Evolutionary conservation across 2,113 vertebrate species (phyloP).

Genomic region (Onychorhynchus coronatus): DNA sequence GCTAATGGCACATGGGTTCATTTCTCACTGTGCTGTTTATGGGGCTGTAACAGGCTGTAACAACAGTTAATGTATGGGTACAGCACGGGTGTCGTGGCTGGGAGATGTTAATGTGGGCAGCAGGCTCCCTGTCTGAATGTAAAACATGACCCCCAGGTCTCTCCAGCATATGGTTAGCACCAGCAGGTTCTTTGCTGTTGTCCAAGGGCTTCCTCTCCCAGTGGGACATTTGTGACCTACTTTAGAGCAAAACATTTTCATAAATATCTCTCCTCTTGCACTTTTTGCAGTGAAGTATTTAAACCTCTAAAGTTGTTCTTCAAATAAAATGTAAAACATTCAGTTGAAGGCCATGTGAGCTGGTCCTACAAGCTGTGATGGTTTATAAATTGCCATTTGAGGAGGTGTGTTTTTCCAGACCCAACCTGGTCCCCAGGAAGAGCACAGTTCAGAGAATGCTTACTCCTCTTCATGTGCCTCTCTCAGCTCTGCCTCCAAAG

Average conservation of each 20-base stretch:
- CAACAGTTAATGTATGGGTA: slow-evolving; percentile 42
- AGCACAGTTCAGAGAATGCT: not conserved
- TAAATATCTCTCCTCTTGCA: not conserved
- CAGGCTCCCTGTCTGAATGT: slow-evolving; percentile 6
- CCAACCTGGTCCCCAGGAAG: not conserved
- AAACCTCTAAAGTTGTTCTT: slow-evolving; percentile 31
- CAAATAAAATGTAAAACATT: not conserved
- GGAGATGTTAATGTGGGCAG: not conserved
- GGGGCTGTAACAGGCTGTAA: slow-evolving; percentile 18
- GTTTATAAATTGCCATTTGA: not conserved
- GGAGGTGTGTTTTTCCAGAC: not conserved
- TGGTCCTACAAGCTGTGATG: not conserved
- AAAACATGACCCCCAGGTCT: slow-evolving; percentile 53
- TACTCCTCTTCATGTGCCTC: not conserved
- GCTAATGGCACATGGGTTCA: not conserved
- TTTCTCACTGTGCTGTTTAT: not conserved
- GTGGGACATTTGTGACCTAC: not conserved
- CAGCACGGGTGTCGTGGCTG: not conserved
- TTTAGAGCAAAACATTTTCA: not conserved
- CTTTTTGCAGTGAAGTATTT: slow-evolving; percentile 44
- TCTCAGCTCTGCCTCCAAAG: not conserved
- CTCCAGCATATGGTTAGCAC: not conserved
- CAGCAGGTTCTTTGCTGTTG: not conserved
- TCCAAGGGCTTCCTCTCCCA: not conserved
- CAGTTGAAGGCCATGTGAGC: not conserved